phyloP scores from a whole-genome alignment of 2,113 vertebrate species.

The Rhinogobius similis region DNA sequence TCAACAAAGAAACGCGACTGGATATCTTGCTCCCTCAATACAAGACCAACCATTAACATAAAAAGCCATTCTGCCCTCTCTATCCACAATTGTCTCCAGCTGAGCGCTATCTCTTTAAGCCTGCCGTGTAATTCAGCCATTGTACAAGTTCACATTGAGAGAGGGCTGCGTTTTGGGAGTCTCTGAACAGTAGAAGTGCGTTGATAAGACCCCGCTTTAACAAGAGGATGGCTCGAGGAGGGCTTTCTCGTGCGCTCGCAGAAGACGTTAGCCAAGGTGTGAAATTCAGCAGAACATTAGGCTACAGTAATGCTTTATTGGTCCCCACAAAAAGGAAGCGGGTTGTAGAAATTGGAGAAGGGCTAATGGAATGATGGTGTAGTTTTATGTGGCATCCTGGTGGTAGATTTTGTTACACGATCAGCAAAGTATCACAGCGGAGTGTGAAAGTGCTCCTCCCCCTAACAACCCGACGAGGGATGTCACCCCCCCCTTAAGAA shows the following conservation, averaged over 20 bases:
- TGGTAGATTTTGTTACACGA: constrained; percentile 79
- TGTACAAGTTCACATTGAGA: constrained; percentile 33
- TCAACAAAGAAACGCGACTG: neutral
- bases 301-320: constrained; percentile 53
- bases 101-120: constrained; percentile 31
- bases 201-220: constrained; percentile 58
- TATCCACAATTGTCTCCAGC: neutral
- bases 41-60: neutral
- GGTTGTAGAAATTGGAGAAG: constrained; percentile 27
- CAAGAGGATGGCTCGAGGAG: constrained; percentile 38
- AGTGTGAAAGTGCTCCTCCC: constrained; percentile 68
- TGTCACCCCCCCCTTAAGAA: constrained; percentile 57
- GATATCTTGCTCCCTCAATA: neutral
- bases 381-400: constrained; percentile 73
- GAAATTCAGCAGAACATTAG: constrained; percentile 67
- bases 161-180: constrained; percentile 30
- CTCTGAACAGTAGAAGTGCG: constrained; percentile 51
- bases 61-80: neutral
- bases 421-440: constrained; percentile 70
- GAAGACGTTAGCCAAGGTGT: constrained; percentile 58
- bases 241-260: constrained; percentile 47
- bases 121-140: constrained; percentile 48
- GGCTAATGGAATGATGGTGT: constrained; percentile 10
- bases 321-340: constrained; percentile 36
- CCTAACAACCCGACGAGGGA: constrained; percentile 33